Percentiles rank a stretch among this genome's conserved stretches.
phyloP scores from a whole-genome alignment of 1,140 invertebrate genomes.

The Ylistrum balloti region DNA sequence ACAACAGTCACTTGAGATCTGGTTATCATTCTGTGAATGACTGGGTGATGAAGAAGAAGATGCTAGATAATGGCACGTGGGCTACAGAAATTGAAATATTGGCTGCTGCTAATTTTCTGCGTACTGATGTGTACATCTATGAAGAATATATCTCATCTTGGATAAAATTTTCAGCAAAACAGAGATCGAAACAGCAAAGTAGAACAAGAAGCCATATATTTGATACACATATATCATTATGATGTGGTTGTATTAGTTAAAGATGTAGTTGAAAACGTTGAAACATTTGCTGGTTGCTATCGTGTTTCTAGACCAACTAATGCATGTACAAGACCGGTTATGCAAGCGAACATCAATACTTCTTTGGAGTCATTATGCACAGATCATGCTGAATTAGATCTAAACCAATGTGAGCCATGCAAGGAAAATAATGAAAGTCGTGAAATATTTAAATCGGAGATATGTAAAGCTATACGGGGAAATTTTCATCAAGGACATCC shows the following conservation, averaged over 20 bases:
- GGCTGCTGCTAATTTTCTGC: slow-evolving; percentile 40
- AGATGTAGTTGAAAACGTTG: not conserved
- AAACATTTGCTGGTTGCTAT: no score
- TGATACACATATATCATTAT: slow-evolving; percentile 45
- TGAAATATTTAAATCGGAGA: not conserved
- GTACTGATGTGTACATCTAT: slow-evolving; percentile 45
- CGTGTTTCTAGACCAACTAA: no score
- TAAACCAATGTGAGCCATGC: no score
- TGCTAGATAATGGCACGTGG: slow-evolving; percentile 46
- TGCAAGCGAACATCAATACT: no score
- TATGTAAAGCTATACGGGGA: not conserved
- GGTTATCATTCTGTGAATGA: slow-evolving; percentile 45
- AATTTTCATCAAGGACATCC: slow-evolving; percentile 46
- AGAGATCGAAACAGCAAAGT: not conserved
- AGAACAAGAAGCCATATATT: slow-evolving; percentile 32
- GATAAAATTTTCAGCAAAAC: slow-evolving; percentile 43
- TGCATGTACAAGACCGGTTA: no score
- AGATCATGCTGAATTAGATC: no score
- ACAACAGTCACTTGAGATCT: slow-evolving; percentile 46
- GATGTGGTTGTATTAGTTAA: slow-evolving; percentile 45
- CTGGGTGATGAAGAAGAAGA: slow-evolving; percentile 46
- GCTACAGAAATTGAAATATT: slow-evolving; percentile 53
- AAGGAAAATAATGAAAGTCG: no score
- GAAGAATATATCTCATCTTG: slow-evolving; percentile 6
- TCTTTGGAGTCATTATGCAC: no score